Conservation (phyloP, 2,888 invertebrate genomes). For the Taenaris catops region DNA sequence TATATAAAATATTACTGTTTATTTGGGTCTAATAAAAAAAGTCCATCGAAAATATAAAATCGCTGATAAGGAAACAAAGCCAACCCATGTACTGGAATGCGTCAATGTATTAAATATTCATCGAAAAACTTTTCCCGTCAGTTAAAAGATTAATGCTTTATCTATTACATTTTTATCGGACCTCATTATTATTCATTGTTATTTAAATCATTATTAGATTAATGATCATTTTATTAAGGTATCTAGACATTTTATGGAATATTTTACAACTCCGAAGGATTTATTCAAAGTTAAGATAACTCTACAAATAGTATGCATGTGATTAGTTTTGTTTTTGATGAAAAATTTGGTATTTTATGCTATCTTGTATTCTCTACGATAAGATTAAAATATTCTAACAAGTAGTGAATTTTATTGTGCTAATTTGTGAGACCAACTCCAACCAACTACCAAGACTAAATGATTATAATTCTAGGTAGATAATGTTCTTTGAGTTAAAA, state of each 20-base stretch:
- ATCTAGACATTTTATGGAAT: constrained; percentile 13
- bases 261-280: constrained; percentile 8
- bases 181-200: constrained; percentile 58
- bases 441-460: too few species aligned
- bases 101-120: constrained; percentile 36
- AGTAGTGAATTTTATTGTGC: too few species aligned
- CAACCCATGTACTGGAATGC: constrained; percentile 6
- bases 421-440: too few species aligned
- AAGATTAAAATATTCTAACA: too few species aligned
- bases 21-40: too few species aligned
- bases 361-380: too few species aligned
- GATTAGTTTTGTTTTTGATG: constrained; percentile 1
- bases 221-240: constrained; percentile 37
- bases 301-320: background rate
- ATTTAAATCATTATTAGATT: constrained; percentile 51
- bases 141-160: constrained; percentile 34
- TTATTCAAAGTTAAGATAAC: constrained; percentile 8
- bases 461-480: too few species aligned
- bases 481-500: too few species aligned
- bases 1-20: too few species aligned
- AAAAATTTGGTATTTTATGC: background rate
- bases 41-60: too few species aligned
- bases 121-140: constrained; percentile 33
- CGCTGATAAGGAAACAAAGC: constrained; percentile 6
- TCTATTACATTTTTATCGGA: constrained; percentile 33